phyloP scores from a whole-genome alignment of 1,140 invertebrate species.

The Caerostris extrusa region DNA sequence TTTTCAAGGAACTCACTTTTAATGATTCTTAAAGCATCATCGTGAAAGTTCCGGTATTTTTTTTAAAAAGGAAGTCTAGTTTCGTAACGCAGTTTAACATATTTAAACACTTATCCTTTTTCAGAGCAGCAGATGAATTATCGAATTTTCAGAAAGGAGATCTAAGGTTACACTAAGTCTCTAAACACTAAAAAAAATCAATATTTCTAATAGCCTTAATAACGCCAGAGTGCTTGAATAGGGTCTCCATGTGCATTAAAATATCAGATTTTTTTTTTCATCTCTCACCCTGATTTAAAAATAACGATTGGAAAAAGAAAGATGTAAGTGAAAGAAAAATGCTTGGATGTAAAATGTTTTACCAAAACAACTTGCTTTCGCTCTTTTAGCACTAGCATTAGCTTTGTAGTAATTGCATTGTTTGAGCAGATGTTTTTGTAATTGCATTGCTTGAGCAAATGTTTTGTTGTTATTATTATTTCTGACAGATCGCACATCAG shows the following conservation, averaged over 20 bases:
- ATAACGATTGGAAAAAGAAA: conserved; percentile 71
- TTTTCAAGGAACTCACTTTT: conserved; percentile 58
- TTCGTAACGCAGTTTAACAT: conserved; percentile 73
- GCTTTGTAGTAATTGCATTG: conserved; percentile 60
- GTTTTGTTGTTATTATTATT: conserved; percentile 51
- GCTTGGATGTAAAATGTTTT: conserved; percentile 62
- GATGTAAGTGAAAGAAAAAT: conserved; percentile 41
- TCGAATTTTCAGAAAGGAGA: conserved; percentile 70
- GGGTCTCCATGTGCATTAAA: conserved; percentile 68
- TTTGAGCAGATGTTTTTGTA: conserved; percentile 31
- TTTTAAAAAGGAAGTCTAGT: conserved; percentile 62
- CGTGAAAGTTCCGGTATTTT: conserved; percentile 47
- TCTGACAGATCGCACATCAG: conserved; percentile 17
- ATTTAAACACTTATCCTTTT: conserved; percentile 75
- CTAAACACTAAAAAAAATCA: conserved; percentile 71
- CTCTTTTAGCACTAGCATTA: conserved; percentile 65
- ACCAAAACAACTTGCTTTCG: conserved; percentile 48
- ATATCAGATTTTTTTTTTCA: conserved; percentile 63
- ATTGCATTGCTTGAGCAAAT: conserved; percentile 55
- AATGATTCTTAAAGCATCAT: conserved; percentile 69
- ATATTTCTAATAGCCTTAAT: conserved; percentile 76
- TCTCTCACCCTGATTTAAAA: conserved; percentile 70
- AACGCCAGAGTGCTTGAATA: conserved; percentile 46
- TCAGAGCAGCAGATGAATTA: conserved; percentile 73
- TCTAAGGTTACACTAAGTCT: conserved; percentile 55